A percentile compares a stretch with the other conserved stretches of the same genome.
phyloP scores from a whole-genome alignment of 2,797 vertebrate species.

The Acipenser ruthenus region DNA sequence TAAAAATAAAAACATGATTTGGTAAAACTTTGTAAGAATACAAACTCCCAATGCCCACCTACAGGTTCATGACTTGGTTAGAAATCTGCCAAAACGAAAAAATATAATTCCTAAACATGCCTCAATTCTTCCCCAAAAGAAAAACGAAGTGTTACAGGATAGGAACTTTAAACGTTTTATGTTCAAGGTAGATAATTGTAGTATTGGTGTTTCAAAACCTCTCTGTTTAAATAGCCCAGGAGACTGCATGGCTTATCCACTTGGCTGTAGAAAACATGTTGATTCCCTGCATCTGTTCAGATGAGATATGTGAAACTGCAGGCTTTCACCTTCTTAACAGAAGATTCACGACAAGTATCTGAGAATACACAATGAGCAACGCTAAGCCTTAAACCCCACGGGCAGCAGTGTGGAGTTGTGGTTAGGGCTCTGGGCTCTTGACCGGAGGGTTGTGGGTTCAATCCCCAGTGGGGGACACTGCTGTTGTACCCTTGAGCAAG shows the following conservation, averaged over 20 bases:
- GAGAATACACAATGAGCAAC: neutral
- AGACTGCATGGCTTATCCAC: slow-evolving; percentile 27
- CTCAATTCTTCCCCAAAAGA: neutral
- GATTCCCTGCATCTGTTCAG: slow-evolving; percentile 1
- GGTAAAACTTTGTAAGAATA: no score
- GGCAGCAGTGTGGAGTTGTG: no score
- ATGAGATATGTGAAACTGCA: neutral
- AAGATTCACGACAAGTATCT: neutral
- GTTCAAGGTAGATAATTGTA: slow-evolving; percentile 18
- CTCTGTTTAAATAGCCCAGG: slow-evolving; percentile 26
- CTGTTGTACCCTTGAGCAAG: no score
- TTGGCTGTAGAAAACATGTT: slow-evolving; percentile 16
- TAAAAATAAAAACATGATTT: no score
- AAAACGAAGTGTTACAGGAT: neutral
- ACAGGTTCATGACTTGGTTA: no score
- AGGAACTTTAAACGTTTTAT: slow-evolving; percentile 8
- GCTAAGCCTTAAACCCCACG: neutral
- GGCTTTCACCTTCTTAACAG: neutral
- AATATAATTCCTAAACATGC: neutral
- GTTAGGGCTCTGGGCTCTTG: no score
- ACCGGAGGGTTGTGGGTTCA: no score
- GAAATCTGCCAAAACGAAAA: no score
- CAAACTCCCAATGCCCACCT: no score
- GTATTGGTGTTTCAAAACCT: slow-evolving; percentile 15
- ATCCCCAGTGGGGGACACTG: no score